Base-by-base conservation (phyloP, 2,113 vertebrate genomes). In the Taurulus bubalis region DNA sequence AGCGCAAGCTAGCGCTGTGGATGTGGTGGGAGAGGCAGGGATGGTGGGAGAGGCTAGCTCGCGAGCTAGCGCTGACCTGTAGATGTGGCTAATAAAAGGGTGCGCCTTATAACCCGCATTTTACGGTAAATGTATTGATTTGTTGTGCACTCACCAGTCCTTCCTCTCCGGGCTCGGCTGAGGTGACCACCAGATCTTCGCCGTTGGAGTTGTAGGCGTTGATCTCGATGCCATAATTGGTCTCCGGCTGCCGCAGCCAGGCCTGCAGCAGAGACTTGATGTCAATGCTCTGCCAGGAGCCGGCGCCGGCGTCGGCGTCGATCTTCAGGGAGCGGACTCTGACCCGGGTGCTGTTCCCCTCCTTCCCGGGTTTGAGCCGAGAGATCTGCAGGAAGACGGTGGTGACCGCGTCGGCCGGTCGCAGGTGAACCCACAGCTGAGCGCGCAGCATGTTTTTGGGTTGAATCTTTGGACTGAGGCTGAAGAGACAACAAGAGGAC, bases 271-370 rank as follows among this genome's bases (percentile, higher is more conserved):
- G 96, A 85, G 97, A 96, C 95, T 99, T 99, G 92, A 98, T 97
- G 86, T 99, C 98, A 42, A 99, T 95, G 81, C 97, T 99, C 91
- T 99, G 98, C 98, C 98, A 99, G 86, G 97, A 97, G 66, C 96
- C 95, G 84, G 95, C 90, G 71, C 97, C 97, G 67, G 97, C 94
- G 59, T 95, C 96, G 71, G 98, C 94, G 90, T 98, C 96, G 49
- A 99, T 95, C 95, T 98, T 98, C 90, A 99, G 92, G 85, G 97
- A 97, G 91, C 98, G 96, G 89, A 99, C 97, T 92, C 96, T 94
- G 88, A 97, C 96, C 0, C 92, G 75, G 15, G 91, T 97, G 96
- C 83, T 95, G 93, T 96, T 96, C 53, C 96, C 97, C 64, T 97
- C 97, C 53, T 75, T 92, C 79, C 96, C 95, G 18, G 95, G 96